Percentiles rank a stretch among this genome's conserved stretches.
These are phyloP conservation scores for Pomatorhinus ruficollis DNA, from an alignment of 2,113 vertebrate species.

Conservation along the genomic window DNA sequence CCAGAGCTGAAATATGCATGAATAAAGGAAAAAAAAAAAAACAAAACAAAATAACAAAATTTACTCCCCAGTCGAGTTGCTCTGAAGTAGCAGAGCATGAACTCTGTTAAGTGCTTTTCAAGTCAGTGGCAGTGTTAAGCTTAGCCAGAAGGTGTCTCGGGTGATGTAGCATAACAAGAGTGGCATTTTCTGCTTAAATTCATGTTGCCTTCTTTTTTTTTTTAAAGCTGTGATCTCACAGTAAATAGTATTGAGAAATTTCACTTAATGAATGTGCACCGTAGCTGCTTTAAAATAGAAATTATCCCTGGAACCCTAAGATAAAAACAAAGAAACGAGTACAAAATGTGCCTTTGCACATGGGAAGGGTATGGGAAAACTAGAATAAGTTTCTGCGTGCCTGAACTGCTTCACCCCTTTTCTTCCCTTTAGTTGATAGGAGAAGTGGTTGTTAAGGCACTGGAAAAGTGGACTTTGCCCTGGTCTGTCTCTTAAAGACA, in stretches of 20 bases:
- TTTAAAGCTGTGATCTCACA: neutral
- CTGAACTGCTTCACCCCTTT: neutral
- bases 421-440: neutral
- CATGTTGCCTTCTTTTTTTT: neutral
- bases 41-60: neutral
- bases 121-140: neutral
- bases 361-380: neutral
- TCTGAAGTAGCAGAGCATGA: neutral
- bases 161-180: neutral
- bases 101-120: neutral
- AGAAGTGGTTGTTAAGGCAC: slow-evolving; percentile 1
- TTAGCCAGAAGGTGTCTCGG: neutral
- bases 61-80: neutral
- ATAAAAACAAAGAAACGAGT: neutral
- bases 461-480: neutral
- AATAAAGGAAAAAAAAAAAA: neutral
- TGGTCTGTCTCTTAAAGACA: neutral
- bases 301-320: neutral
- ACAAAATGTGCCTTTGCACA: neutral
- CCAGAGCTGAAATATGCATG: neutral
- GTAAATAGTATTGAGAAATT: neutral
- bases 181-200: neutral
- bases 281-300: neutral
- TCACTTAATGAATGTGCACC: neutral
- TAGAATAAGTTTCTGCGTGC: neutral